These are phyloP conservation scores for Hippasteria phrygiana DNA, from an alignment of 53 echinoderm and acorn worm genomes.

Conservation along the genomic window DNA sequence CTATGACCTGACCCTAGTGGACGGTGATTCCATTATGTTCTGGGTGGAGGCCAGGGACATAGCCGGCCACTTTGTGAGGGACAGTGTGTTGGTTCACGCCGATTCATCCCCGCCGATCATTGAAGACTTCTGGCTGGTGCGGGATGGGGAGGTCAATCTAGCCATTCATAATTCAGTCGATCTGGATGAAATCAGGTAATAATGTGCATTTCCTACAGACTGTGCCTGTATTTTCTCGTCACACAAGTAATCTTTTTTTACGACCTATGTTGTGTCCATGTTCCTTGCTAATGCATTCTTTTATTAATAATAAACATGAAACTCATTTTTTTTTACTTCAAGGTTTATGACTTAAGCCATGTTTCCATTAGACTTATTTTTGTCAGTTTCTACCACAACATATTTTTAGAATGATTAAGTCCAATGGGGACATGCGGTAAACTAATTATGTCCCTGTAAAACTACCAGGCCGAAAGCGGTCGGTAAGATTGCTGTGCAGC, in stretches of 20 bases:
- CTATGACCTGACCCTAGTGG: conserved; percentile 46
- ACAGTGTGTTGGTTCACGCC: conserved; percentile 50
- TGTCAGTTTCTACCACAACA: no score
- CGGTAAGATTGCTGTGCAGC: no score
- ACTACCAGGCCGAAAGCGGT: no score
- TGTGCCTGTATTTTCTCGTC: neutral
- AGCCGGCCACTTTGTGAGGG: conserved; percentile 30
- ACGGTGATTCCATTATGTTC: conserved; percentile 61
- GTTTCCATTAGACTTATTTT: no score
- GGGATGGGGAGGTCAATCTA: conserved; percentile 51
- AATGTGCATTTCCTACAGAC: neutral
- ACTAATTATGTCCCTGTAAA: no score
- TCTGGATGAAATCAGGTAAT: conserved; percentile 61
- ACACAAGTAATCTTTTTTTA: neutral
- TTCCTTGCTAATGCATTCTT: no score
- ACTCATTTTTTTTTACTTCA: no score
- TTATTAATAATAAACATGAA: no score
- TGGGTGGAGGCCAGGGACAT: conserved; percentile 71
- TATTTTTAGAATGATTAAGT: no score
- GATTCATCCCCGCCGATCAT: conserved; percentile 64
- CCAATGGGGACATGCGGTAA: no score
- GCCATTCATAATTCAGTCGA: conserved; percentile 48
- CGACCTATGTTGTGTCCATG: no score
- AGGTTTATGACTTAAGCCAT: no score
- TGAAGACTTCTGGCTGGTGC: conserved; percentile 53